phyloP scores from a whole-genome alignment of 2,113 vertebrate species.

The Gambusia affinis region DNA sequence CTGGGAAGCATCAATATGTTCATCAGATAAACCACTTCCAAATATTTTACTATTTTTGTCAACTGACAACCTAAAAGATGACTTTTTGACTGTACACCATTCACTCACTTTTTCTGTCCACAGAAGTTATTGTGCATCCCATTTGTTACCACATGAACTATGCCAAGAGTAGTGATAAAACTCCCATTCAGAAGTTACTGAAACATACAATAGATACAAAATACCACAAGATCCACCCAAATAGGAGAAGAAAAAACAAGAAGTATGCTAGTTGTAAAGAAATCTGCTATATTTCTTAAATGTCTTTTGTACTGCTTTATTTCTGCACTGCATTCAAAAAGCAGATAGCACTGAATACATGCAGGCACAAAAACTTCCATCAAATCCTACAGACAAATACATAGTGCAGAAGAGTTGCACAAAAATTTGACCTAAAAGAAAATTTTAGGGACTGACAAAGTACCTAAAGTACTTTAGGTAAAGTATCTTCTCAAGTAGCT shows the following conservation, averaged over 20 bases:
- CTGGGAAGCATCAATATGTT: not conserved
- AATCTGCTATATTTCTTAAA: not conserved
- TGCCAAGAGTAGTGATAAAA: no score
- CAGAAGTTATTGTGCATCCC: no score
- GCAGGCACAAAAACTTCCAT: no score
- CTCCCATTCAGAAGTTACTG: no score
- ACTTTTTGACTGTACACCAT: not conserved
- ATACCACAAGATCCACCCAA: no score
- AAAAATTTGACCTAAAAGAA: not conserved
- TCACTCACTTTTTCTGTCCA: no score
- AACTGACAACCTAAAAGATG: not conserved
- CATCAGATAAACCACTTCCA: not conserved
- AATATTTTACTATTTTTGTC: not conserved
- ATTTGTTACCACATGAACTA: no score
- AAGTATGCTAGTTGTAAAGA: not conserved
- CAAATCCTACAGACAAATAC: not conserved
- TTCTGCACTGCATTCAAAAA: not conserved
- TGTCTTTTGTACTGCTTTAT: not conserved
- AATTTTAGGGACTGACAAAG: no score
- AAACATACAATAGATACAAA: no score
- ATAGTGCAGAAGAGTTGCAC: not conserved
- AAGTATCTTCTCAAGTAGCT: no score
- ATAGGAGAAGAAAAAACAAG: not conserved
- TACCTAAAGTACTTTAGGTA: no score
- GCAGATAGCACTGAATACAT: not conserved